A percentile compares a stretch with the other conserved stretches of the same genome.
phyloP scores from a whole-genome alignment of 2,888 invertebrate species.

The Chrysolina americana region DNA sequence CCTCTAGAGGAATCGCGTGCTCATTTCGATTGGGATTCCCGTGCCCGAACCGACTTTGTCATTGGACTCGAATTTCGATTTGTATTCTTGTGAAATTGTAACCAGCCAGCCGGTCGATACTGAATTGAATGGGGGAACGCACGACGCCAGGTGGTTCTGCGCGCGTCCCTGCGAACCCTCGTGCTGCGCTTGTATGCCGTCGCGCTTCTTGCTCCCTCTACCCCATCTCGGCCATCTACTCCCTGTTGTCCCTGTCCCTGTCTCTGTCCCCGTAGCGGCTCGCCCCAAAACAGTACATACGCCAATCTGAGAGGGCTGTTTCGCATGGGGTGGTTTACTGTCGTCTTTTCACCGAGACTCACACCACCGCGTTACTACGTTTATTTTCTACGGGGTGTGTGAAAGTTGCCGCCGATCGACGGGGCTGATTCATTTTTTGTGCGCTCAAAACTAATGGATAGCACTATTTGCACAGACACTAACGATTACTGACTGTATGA shows the following conservation, averaged over 20 bases:
- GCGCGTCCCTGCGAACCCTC: conserved; percentile 64
- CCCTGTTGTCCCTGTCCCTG: not conserved
- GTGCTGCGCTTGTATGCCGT: conserved; percentile 56
- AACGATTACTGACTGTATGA: too few relatives aligned
- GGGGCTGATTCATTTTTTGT: not conserved
- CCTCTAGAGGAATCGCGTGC: conserved; percentile 59
- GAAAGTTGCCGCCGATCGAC: not conserved
- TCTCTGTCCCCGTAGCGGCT: not conserved
- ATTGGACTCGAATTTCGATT: conserved; percentile 65
- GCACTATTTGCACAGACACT: too few relatives aligned
- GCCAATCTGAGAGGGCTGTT: conserved; percentile 33
- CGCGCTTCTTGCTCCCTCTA: conserved; percentile 47
- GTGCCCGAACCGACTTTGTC: conserved; percentile 61
- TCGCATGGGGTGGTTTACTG: conserved; percentile 28
- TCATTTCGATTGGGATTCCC: conserved; percentile 60
- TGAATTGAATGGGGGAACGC: conserved; percentile 69
- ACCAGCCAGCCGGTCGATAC: conserved; percentile 69
- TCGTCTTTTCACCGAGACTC: conserved; percentile 17
- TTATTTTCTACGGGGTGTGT: conserved; percentile 11
- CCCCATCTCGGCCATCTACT: conserved; percentile 23
- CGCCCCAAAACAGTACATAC: conserved; percentile 21
- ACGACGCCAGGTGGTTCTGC: conserved; percentile 71
- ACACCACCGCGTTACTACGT: conserved; percentile 6
- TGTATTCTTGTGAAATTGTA: conserved; percentile 64
- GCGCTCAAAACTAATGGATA: not conserved